Base-by-base conservation (phyloP, 2,797 vertebrate genomes). In the Corythornis leucogaster region DNA sequence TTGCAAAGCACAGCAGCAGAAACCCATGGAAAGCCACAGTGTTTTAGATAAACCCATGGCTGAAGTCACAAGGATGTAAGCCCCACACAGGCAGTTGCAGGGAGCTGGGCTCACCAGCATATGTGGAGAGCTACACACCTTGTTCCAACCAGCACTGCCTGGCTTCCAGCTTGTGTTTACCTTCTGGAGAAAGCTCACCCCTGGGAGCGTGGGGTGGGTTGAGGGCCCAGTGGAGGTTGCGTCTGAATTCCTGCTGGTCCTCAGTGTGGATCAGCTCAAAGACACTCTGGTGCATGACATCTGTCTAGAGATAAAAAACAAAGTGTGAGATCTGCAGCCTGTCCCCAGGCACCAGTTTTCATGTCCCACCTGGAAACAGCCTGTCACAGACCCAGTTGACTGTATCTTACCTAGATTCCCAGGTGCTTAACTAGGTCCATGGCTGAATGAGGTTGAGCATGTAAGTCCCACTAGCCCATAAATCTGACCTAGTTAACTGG, bases 211-310 rank as follows among this genome's bases (percentile, higher is more conserved):
- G 20, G 2, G 82, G 45, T 2, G 84, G 97, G 69, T 98, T 97
- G 66, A 98, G 85, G 15, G 98, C 97, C 98, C 98, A 98, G 96
- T 97, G 98, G 46, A 99, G 79, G 95, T 98, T 98, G 46, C 95
- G 97, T 67, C 97, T 97, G 87, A 98, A 98, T 71, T 98, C 98
- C 43, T 98, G 97, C 87, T 98, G 98, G 94, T 99, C 98, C 80
- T 98, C 98, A 0, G 97, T 97, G 61, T 98, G 98, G 85, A 98
- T 98, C 85, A 98, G 97, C 73, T 98, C 98, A 13, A 98, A 98
- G 67, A 98, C 91, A 2, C 98, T 98, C 97, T 98, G 98, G 94
- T 98, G 98, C 97, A 98, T 97, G 46, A 98, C 98, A 46, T 98
- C 98, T 4, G 98, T 98, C 98, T 98, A 81, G 38, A 90, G 57